phyloP scores from a whole-genome alignment of 1,140 invertebrate species.

The Dendrolimus kikuchii region DNA sequence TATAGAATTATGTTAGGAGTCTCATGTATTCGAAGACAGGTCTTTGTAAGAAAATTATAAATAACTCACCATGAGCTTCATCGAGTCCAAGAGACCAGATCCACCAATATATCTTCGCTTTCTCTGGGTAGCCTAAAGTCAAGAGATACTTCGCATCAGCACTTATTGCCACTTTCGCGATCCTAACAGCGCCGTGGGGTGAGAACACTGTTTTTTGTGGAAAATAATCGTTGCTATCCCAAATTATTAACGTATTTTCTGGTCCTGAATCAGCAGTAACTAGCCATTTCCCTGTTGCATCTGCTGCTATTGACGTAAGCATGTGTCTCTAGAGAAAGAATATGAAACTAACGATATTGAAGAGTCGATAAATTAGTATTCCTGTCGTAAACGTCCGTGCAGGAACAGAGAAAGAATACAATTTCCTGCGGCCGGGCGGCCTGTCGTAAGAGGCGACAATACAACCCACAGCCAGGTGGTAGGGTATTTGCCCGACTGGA shows the following conservation, averaged over 20 bases:
- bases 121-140: constrained; percentile 62
- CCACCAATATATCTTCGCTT: constrained; percentile 70
- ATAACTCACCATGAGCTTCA: constrained; percentile 63
- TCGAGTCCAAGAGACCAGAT: constrained; percentile 71
- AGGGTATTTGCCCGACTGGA: too few species aligned
- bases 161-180: constrained; percentile 67
- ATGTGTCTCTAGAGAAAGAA: constrained; percentile 54
- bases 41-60: background rate
- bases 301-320: constrained; percentile 54
- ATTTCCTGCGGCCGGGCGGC: too few species aligned
- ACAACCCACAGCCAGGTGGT: too few species aligned
- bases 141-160: constrained; percentile 72
- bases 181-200: constrained; percentile 49
- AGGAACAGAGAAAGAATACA: too few species aligned
- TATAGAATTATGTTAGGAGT: too few species aligned
- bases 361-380: too few species aligned
- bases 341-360: too few species aligned
- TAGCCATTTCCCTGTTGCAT: constrained; percentile 67
- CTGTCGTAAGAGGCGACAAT: too few species aligned
- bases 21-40: too few species aligned
- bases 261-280: constrained; percentile 70
- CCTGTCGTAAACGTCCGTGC: too few species aligned
- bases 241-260: constrained; percentile 72
- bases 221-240: constrained; percentile 66
- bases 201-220: constrained; percentile 70